Evolutionary conservation across 2,113 vertebrate genomes (phyloP).

Genomic region (Lampris incognitus): DNA sequence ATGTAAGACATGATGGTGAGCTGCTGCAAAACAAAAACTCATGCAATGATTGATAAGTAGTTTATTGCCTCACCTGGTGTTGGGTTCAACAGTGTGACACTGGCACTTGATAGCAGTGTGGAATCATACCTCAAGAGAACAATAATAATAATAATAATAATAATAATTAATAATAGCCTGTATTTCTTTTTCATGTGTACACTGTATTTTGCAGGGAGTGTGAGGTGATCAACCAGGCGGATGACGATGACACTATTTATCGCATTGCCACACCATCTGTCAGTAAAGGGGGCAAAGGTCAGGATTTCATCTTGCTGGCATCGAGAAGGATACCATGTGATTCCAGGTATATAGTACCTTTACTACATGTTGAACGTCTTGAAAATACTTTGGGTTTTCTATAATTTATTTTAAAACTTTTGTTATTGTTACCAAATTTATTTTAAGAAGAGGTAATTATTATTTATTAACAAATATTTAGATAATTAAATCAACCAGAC

Average conservation of each 20-base stretch:
- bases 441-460: too few species aligned
- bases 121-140: too few species aligned
- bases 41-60: not conserved
- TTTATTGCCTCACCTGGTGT: not conserved
- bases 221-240: slow-evolving; percentile 88
- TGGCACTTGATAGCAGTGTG: not conserved
- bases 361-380: not conserved
- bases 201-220: slow-evolving; percentile 79
- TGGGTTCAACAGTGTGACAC: not conserved
- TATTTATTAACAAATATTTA: too few species aligned
- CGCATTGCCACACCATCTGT: slow-evolving; percentile 85
- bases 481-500: too few species aligned
- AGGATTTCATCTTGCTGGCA: slow-evolving; percentile 92
- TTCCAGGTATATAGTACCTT: slow-evolving; percentile 82
- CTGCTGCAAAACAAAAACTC: not conserved
- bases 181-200: slow-evolving; percentile 2
- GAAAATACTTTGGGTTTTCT: not conserved
- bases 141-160: too few species aligned
- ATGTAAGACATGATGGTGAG: not conserved
- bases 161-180: not conserved
- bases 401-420: too few species aligned
- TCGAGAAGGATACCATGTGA: slow-evolving; percentile 91
- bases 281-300: slow-evolving; percentile 80
- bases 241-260: slow-evolving; percentile 92
- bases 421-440: too few species aligned